A percentile compares a stretch with the other conserved stretches of the same genome.
These are phyloP conservation scores for Nymphalis io DNA, from an alignment of 1,140 invertebrate genomes.

Conservation along the genomic window DNA sequence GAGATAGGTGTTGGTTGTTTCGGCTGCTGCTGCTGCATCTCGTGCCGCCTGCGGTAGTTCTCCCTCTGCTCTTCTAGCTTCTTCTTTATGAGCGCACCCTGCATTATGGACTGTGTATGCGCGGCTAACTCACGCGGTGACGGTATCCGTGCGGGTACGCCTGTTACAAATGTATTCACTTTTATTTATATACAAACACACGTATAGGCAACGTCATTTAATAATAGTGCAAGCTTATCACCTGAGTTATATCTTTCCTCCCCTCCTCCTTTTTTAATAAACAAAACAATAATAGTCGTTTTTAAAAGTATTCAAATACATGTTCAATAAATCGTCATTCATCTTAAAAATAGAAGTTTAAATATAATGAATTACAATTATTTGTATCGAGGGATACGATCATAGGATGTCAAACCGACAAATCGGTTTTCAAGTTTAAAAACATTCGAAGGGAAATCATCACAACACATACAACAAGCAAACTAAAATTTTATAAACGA, in stretches of 20 bases:
- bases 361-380: no score
- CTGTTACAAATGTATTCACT: constrained; percentile 55
- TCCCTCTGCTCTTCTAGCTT: constrained; percentile 92
- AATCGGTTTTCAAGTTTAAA: no score
- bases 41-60: constrained; percentile 89
- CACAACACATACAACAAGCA: no score
- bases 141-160: constrained; percentile 86
- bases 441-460: no score
- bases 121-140: constrained; percentile 91
- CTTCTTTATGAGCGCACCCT: constrained; percentile 91
- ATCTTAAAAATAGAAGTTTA: no score
- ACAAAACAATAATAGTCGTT: no score
- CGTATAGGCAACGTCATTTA: not conserved
- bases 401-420: no score
- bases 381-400: no score
- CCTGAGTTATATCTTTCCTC: not conserved
- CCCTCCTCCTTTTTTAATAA: no score
- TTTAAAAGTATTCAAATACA: no score
- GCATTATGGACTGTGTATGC: constrained; percentile 91
- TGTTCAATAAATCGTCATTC: no score
- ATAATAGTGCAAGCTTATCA: not conserved
- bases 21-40: constrained; percentile 76
- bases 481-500: no score
- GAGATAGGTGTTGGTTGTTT: constrained; percentile 85
- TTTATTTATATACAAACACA: not conserved